phyloP scores from a whole-genome alignment of 2,797 vertebrate genomes.

The Alfaro cultratus region DNA sequence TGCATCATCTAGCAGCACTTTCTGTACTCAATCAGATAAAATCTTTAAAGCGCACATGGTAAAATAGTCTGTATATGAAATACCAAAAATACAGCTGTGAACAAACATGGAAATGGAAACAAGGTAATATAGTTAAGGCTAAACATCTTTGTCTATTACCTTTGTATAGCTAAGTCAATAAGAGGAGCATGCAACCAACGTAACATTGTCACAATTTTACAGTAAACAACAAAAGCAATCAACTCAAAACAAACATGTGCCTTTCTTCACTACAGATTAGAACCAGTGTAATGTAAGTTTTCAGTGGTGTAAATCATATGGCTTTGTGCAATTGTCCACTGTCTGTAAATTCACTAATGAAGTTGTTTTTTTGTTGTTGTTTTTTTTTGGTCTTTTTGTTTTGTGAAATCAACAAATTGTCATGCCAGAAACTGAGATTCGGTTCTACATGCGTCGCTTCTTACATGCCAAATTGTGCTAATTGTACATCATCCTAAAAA shows the following conservation, averaged over 20 bases:
- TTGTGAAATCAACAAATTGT: slow-evolving; percentile 88
- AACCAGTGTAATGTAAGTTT: slow-evolving; percentile 74
- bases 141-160: slow-evolving; percentile 85
- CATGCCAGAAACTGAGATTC: slow-evolving; percentile 90
- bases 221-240: slow-evolving; percentile 82
- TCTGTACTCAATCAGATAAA: slow-evolving; percentile 70
- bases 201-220: slow-evolving; percentile 85
- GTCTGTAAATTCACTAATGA: slow-evolving; percentile 71
- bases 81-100: slow-evolving; percentile 81
- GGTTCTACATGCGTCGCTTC: slow-evolving; percentile 92
- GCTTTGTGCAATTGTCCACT: slow-evolving; percentile 80
- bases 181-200: slow-evolving; percentile 90
- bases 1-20: slow-evolving; percentile 66
- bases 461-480: slow-evolving; percentile 90
- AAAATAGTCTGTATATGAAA: slow-evolving; percentile 80
- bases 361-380: slow-evolving; percentile 77
- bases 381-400: slow-evolving; percentile 48
- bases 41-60: slow-evolving; percentile 74
- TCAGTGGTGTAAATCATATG: slow-evolving; percentile 74
- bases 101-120: slow-evolving; percentile 82
- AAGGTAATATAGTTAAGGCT: slow-evolving; percentile 90
- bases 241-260: slow-evolving; percentile 79
- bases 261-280: slow-evolving; percentile 77
- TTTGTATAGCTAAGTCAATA: slow-evolving; percentile 86
- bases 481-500: slow-evolving; percentile 83